Base-by-base conservation (phyloP, 2,797 vertebrate species). In the Garrulus glandarius region DNA sequence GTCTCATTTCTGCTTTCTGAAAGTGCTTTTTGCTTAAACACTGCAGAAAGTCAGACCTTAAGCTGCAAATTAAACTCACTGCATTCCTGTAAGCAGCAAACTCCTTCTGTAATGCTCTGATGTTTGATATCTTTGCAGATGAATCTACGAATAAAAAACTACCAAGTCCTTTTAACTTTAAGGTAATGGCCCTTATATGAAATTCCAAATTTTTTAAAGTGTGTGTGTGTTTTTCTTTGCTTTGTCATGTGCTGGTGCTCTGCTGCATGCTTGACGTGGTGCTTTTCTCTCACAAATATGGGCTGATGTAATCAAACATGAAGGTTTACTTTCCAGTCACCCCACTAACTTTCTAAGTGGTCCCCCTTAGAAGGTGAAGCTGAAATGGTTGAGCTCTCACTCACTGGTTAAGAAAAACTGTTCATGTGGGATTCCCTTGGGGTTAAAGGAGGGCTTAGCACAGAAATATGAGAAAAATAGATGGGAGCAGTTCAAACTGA, bases 61-160 rank as follows among this genome's bases (percentile, higher is more conserved):
- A 36, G 55, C 22, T 81, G 46, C 30, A 86, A 64, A 30, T 49
- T 56, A 49, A 43, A 30, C n/a, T 91, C 17, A 6, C 6, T n/a
- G 16, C 6, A 2, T 9, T 69, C 50, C 32, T 89, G 15, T 78
- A 61, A 93, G n/a, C 34, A 77, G 41, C 72, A 55, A 55, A 46
- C 10, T 34, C 17, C 6, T 53, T 32, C 26, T 91, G 23, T 75
- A 61, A 91, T 16, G 41, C 53, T 69, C 37, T 81, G 44, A 17
- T 88, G 32, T 64, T 65, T 80, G 5, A 67, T 96, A 59, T 94
- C 59, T 96, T 96, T 94, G 76, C 96, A 98, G 98, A 98, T 59
- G 98, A 98, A 72, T 85, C 96, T 72, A 96, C 82, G 1, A 96
- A 94, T 83, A 98, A 98, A 93, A 98, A 98, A 67, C 96, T 97